These are phyloP conservation scores for Malthinus seriepunctatus DNA, from an alignment of 2,888 invertebrate genomes.

Conservation along the genomic window DNA sequence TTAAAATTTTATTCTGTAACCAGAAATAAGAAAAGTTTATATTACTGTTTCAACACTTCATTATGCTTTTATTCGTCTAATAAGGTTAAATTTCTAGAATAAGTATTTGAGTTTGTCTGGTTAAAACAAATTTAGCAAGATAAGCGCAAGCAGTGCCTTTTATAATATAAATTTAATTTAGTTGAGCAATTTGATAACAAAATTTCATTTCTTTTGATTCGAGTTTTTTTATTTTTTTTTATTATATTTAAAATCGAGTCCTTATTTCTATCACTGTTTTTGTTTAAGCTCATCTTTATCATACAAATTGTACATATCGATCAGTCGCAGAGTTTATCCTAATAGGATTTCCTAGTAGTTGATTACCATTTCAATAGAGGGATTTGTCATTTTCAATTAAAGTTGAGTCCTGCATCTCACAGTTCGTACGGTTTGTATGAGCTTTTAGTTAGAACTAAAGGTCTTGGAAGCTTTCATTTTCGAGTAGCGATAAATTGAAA, in stretches of 20 bases:
- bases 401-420: slow-evolving; percentile 57
- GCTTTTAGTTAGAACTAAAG: slow-evolving; percentile 34
- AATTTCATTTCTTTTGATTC: too few species aligned
- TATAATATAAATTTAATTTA: neutral
- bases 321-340: slow-evolving; percentile 57
- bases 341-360: slow-evolving; percentile 60
- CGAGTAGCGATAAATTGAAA: slow-evolving; percentile 21
- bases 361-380: slow-evolving; percentile 60
- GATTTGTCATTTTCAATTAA: slow-evolving; percentile 60
- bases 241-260: too few species aligned
- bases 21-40: slow-evolving; percentile 55
- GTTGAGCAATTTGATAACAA: too few species aligned
- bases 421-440: slow-evolving; percentile 32
- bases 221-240: too few species aligned
- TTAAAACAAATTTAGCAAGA: neutral
- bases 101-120: slow-evolving; percentile 5
- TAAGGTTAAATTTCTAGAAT: slow-evolving; percentile 39
- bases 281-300: slow-evolving; percentile 41
- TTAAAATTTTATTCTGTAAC: slow-evolving; percentile 48
- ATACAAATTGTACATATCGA: slow-evolving; percentile 47
- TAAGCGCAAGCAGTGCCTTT: neutral
- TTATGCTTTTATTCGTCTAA: slow-evolving; percentile 47
- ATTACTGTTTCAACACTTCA: slow-evolving; percentile 49
- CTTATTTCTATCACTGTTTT: slow-evolving; percentile 38
- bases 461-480: slow-evolving; percentile 27